Base-by-base conservation (phyloP, 2,797 vertebrate genomes). In the Lophotriccus pileatus region DNA sequence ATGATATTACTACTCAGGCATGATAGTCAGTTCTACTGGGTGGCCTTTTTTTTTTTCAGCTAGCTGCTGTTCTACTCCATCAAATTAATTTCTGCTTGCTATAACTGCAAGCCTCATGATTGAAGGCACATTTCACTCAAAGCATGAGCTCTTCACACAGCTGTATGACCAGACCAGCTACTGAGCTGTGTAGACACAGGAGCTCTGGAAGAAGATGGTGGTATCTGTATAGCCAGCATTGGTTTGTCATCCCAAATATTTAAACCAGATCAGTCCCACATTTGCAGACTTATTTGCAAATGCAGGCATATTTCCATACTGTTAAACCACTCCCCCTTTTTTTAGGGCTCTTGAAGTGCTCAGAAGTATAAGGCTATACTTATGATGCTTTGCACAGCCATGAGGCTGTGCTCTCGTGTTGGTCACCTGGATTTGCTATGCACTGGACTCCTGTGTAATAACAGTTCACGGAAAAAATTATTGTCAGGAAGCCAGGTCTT, bases 391-490 rank as follows among this genome's bases (percentile, higher is more conserved):
- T 34, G 13, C 10, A 37, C 3, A 32, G n/a, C 37, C 16, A 5
- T n/a, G 36, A 75, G 13, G 10, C 27, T 46, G 43, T n/a, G 25
- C 8, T 59, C 7, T 49, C 43, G 36, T 44, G 28, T 56, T 72
- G 27, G 24, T 63, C 27, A 44, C 56, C 15, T 0, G 0, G 23
- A 64, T 14, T 20, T 43, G 12, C 13, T 63, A 5, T 10, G 44
- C 44, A 46, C 14, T 50, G 9, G 15, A 44, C 4, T 73, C 20
- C 25, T 22, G 7, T 49, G 15, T 30, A 41, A 16, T 23, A 18
- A 28, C 23, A 55, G 13, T 47, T 60, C 13, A 47, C 23, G 20
- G 43, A 47, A 69, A 60, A 72, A 4, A 13, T 43, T 63, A 43
- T 13, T 47, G 10, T 18, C 32, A 60, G 34, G 24, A 75, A 72